Percentiles rank a stretch among this genome's conserved stretches.
Evolutionary conservation across 2,888 invertebrate species (phyloP).

Genomic region (Villa cingulata): DNA sequence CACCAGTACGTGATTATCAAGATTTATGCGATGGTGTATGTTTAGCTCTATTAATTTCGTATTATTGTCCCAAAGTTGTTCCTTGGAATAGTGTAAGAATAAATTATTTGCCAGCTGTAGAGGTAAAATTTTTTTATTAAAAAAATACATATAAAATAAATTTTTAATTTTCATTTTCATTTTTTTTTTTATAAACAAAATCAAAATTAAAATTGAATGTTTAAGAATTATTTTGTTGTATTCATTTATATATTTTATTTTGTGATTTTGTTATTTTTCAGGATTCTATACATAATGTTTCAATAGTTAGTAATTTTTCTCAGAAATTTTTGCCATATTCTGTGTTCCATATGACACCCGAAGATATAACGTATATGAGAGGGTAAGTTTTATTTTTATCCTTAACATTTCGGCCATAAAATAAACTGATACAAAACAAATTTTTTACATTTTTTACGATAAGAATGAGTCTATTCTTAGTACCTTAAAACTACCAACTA

Average conservation of each 20-base stretch:
- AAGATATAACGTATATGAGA: constrained; percentile 87
- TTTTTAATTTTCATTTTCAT: not conserved
- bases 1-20: constrained; percentile 62
- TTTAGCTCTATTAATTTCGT: constrained; percentile 72
- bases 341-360: constrained; percentile 88
- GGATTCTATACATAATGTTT: constrained; percentile 83
- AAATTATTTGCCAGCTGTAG: constrained; percentile 36
- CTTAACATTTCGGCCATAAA: too few relatives aligned
- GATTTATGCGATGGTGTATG: constrained; percentile 87
- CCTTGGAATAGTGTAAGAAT: constrained; percentile 53
- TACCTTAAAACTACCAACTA: too few relatives aligned
- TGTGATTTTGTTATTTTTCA: constrained; percentile 25
- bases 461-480: too few relatives aligned
- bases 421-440: too few relatives aligned
- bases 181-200: not conserved
- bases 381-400: constrained; percentile 44
- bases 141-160: not conserved
- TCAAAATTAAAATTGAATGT: not conserved
- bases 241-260: too few relatives aligned
- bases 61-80: constrained; percentile 75
- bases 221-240: too few relatives aligned
- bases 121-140: constrained; percentile 13
- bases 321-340: constrained; percentile 69
- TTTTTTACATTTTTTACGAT: too few relatives aligned
- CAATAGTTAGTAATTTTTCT: constrained; percentile 79